Evolutionary conservation across 2,797 vertebrate species (phyloP), one percentile per base, ranked within the genome.

Genomic region (Oreochromis grahami): DNA sequence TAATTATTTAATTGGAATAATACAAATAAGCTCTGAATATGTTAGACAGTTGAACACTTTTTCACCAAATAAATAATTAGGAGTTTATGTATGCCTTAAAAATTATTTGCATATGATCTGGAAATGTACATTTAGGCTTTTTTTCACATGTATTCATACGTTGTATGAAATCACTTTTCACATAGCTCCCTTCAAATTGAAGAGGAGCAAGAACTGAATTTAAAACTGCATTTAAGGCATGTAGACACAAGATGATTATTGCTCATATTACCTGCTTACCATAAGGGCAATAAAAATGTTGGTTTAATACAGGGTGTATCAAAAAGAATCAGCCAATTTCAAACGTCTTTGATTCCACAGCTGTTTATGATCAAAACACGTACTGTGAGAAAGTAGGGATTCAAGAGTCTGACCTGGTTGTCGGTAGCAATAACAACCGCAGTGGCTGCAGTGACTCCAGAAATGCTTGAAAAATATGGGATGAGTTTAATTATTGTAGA

Each of bases 171-270:
- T 63, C 58, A 0, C 32, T 63, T 63, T 63, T 63, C 58, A 36
- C 56, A 12, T 60, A n/a, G 32, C 32, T 60, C 56, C 14, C 60
- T 65, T 38, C 3, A 65, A 21, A 38, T 5, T 65, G 60, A 13
- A 0, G 24, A 65, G 19, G 36, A 65, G 2, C n/a, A 0, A 68
- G n/a, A 68, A 41, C 12, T 65, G 60, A 1, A 41, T 41, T 68
- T 68, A 68, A 41, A 41, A 68, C 36, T 41, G 7, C 63, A 68
- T 41, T 68, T 41, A 41, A 68, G 36, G 36, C 24, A 48, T 70
- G 65, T 29, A 12, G 41, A 7, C 41, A 29, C 68, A 11, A 0
- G 9, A 29, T 29, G 17, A 29, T 70, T 29, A 70, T 70, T 29
- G 9, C 14, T 72, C 38, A 26, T 48, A 72, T 45, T 48, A 7